A percentile compares a stretch with the other conserved stretches of the same genome.
phyloP scores from a whole-genome alignment of 1,140 invertebrate genomes.

The Neodiprion pinetum region DNA sequence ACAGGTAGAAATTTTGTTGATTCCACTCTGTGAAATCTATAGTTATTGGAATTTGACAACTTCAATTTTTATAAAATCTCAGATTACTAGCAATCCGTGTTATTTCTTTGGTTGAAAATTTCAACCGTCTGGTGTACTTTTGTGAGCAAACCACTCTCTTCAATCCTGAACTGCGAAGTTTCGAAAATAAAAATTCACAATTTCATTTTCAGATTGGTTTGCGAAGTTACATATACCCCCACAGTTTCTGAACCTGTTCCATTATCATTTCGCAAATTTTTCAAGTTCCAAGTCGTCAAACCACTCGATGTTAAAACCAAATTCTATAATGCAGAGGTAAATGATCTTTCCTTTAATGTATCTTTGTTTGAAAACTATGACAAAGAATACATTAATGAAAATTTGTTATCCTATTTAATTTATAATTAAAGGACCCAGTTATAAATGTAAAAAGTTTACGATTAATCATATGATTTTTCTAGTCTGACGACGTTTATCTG shows the following conservation, averaged over 20 bases:
- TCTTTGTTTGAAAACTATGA: too few species aligned
- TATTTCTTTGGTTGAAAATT: too few species aligned
- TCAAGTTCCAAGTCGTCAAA: constrained; percentile 98
- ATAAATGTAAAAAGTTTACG: constrained; percentile 18
- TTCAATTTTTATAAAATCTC: constrained; percentile 19
- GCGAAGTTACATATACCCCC: constrained; percentile 89
- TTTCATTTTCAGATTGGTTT: constrained; percentile 80
- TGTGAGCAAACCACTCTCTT: background rate
- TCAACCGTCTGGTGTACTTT: too few species aligned
- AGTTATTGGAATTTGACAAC: too few species aligned
- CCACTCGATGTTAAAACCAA: constrained; percentile 98
- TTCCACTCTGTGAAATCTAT: too few species aligned
- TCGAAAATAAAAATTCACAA: background rate
- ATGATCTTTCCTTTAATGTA: background rate
- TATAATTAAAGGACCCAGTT: constrained; percentile 14
- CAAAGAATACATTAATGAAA: constrained; percentile 11
- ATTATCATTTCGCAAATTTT: constrained; percentile 91
- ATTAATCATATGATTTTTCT: constrained; percentile 27
- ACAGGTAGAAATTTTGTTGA: background rate
- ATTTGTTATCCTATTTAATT: constrained; percentile 15
- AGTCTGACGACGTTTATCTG: constrained; percentile 95
- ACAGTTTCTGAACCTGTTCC: constrained; percentile 71
- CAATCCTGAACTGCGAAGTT: constrained; percentile 14
- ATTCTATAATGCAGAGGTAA: constrained; percentile 94
- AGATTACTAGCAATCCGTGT: background rate